phyloP scores from a whole-genome alignment of 53 echinoderm and acorn worm genomes.

The Antedon mediterranea region DNA sequence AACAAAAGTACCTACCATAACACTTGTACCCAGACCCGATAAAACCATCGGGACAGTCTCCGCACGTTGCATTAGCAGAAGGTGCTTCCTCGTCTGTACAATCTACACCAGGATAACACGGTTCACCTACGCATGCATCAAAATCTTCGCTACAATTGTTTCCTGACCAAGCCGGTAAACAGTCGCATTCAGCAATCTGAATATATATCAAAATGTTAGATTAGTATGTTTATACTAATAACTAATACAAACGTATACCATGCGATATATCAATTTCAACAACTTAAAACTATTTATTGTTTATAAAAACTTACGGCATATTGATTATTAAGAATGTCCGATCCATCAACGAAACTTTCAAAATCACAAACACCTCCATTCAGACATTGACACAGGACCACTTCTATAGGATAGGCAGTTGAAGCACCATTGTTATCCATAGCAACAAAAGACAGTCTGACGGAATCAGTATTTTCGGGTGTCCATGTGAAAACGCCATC shows the following conservation, averaged over 20 bases:
- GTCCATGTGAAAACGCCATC: conserved; percentile 63
- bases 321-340: conserved; percentile 46
- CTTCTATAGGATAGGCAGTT: conserved; percentile 33
- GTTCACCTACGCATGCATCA: not conserved
- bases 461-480: conserved; percentile 26
- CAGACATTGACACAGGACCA: conserved; percentile 65
- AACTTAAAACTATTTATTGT: too few species aligned
- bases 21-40: conserved; percentile 68
- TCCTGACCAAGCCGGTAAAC: not conserved
- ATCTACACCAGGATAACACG: not conserved
- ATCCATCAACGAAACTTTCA: conserved; percentile 32
- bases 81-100: not conserved
- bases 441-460: conserved; percentile 45
- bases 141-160: not conserved
- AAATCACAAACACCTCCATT: conserved; percentile 62
- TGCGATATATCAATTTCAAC: too few species aligned
- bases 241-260: too few species aligned
- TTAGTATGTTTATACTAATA: too few species aligned
- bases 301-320: conserved; percentile 56
- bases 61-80: not conserved
- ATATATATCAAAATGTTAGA: too few species aligned
- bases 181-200: not conserved
- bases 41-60: conserved; percentile 53
- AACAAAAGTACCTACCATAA: too few species aligned
- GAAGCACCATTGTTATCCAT: conserved; percentile 36